Evolutionary conservation across 2,113 vertebrate genomes (phyloP).

Genomic region (Acanthisitta chloris): DNA sequence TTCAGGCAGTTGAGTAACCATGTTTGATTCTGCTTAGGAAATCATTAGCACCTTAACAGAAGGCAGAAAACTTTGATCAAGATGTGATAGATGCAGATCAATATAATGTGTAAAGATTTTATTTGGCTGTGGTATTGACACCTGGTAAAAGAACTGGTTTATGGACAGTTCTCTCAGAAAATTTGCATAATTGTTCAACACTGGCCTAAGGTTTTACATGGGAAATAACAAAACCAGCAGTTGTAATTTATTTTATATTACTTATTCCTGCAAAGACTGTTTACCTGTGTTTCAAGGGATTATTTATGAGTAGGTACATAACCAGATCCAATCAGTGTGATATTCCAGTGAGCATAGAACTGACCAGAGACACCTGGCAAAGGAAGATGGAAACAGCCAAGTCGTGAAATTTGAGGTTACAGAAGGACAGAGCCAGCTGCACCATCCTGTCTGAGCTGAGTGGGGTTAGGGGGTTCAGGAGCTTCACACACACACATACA

Average conservation of each 20-base stretch:
- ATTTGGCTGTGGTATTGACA: slow-evolving; percentile 58
- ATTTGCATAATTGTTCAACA: background rate
- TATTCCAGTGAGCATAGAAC: background rate
- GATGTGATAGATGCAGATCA: slow-evolving; percentile 69
- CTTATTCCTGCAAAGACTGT: background rate
- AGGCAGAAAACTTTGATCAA: slow-evolving; percentile 75
- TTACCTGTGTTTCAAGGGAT: background rate
- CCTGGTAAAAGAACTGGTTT: slow-evolving; percentile 2
- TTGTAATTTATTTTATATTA: background rate
- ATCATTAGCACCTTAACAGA: slow-evolving; percentile 69
- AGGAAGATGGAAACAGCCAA: background rate
- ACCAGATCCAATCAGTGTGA: background rate
- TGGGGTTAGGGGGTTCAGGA: background rate
- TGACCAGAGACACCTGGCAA: background rate
- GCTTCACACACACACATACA: background rate
- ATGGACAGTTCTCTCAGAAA: background rate
- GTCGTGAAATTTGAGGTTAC: background rate
- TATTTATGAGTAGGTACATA: background rate
- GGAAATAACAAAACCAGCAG: background rate
- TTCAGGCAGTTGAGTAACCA: slow-evolving; percentile 47
- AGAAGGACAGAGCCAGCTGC: background rate
- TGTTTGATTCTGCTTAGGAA: slow-evolving; percentile 72
- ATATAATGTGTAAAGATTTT: slow-evolving; percentile 65
- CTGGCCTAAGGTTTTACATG: background rate
- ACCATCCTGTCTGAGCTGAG: background rate